A percentile compares a stretch with the other conserved stretches of the same genome.
phyloP scores from a whole-genome alignment of 2,113 vertebrate genomes.

The Crotalus helleri region DNA sequence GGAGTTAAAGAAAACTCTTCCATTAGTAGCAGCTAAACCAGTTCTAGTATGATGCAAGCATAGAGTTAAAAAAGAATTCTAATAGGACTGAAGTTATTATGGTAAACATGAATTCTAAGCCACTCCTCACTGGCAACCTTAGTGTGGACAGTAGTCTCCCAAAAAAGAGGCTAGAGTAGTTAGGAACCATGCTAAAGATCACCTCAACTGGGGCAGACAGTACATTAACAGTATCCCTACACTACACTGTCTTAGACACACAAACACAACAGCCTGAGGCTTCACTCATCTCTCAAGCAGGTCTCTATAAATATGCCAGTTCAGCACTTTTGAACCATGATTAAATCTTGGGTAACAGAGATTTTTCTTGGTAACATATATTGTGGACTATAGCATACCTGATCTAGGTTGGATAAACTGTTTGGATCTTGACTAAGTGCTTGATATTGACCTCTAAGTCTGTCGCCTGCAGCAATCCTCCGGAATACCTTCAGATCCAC shows the following conservation, averaged over 20 bases:
- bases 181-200: not conserved
- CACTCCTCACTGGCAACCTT: not conserved
- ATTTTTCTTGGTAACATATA: not conserved
- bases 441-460: conserved; percentile 93
- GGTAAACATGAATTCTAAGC: not conserved
- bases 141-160: not conserved
- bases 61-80: not conserved
- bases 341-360: not conserved
- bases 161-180: not conserved
- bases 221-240: not conserved
- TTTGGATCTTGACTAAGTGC: conserved; percentile 94
- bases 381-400: conserved; percentile 69
- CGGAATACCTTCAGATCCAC: conserved; percentile 95
- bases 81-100: not conserved
- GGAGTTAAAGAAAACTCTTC: not conserved
- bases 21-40: not conserved
- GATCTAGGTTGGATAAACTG: conserved; percentile 95
- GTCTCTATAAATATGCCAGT: not conserved
- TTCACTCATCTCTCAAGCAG: not conserved
- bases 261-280: not conserved
- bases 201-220: not conserved
- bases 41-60: not conserved
- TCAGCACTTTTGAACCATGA: not conserved
- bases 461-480: conserved; percentile 92
- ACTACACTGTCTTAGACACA: not conserved